Conservation (phyloP, 1,140 invertebrate species). For the Pectinophora gossypiella region DNA sequence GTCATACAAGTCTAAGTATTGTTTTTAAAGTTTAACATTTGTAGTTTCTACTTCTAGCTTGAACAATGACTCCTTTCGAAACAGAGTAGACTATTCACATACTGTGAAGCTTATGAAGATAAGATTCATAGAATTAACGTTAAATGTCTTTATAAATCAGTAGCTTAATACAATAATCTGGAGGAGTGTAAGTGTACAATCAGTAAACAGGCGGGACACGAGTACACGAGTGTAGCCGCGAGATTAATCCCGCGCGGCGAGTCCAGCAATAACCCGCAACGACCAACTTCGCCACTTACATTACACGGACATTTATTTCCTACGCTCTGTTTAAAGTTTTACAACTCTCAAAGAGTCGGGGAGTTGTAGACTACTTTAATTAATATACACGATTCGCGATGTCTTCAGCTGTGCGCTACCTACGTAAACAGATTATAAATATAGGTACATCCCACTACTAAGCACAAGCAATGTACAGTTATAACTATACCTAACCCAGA, state of each 20-base stretch:
- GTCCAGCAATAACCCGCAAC: constrained; percentile 51
- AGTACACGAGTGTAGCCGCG: constrained; percentile 27
- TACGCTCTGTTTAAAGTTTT: constrained; percentile 53
- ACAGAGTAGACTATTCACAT: no score
- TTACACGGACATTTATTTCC: constrained; percentile 64
- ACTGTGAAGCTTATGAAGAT: no score
- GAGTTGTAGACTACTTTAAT: constrained; percentile 47
- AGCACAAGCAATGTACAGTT: no score
- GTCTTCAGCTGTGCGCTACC: constrained; percentile 20
- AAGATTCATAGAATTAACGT: no score
- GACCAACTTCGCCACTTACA: constrained; percentile 61
- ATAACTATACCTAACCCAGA: no score
- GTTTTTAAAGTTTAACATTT: no score
- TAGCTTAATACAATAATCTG: constrained; percentile 6
- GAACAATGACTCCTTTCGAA: no score
- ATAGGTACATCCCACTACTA: no score
- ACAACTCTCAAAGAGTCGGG: constrained; percentile 35
- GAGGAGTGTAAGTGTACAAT: constrained; percentile 40
- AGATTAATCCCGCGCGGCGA: constrained; percentile 49
- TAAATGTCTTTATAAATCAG: background rate
- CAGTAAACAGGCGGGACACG: constrained; percentile 50
- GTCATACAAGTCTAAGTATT: no score
- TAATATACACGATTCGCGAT: constrained; percentile 49
- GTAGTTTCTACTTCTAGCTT: no score
- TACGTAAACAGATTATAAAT: constrained; percentile 25